Evolutionary conservation across 2,797 vertebrate species (phyloP), one percentile per base, ranked within the genome.

Genomic region (Euphonia xanthogaster): DNA sequence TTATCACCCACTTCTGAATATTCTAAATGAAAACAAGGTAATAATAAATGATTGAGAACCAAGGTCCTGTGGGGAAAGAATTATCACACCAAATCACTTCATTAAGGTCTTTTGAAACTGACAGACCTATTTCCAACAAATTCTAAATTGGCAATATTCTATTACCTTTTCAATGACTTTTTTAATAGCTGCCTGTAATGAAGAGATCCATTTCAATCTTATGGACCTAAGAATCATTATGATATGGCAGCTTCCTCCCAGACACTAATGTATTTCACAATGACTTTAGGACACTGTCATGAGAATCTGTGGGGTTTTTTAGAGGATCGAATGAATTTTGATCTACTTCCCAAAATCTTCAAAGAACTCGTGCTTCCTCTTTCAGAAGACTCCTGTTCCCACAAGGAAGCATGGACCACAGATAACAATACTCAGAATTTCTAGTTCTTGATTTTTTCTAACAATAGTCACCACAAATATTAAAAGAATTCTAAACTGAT

Each of bases 301-400:
- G 30, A 88, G 48, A 88, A 93, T 33, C 20, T 50, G 40, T 28
- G 18, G 12, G 18, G 1, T 0, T 17, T 62, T 86, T 80, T 42
- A 60, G 30, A 67, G 20, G 44, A 79, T 79, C 33, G 71, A 58
- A 75, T 70, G 6, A 81, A 81, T 90, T 94, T 92, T 86, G 19
- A 84, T 83, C 53, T 91, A 75, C 47, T 81, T 89, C 48, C 45
- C 53, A 67, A 84, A 78, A 76, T 73, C 63, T 84, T 90, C 40
- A 53, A 93, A 93, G 45, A 81, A 39, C 6, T 71, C 47, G 30
- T 23, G 21, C 21, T 74, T 54, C 61, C 63, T 85, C 9, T 58
- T 71, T 83, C 39, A 58, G 78, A 90, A 90, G 48, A 73, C 23
- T 68, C 23, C 7, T 31, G 24, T n/a, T 81, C 40, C 60, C 53